Percentiles rank a stretch among this genome's conserved stretches.
Conservation (phyloP, 1,140 invertebrate species). For the Gyrodactylus bullatarudis region DNA sequence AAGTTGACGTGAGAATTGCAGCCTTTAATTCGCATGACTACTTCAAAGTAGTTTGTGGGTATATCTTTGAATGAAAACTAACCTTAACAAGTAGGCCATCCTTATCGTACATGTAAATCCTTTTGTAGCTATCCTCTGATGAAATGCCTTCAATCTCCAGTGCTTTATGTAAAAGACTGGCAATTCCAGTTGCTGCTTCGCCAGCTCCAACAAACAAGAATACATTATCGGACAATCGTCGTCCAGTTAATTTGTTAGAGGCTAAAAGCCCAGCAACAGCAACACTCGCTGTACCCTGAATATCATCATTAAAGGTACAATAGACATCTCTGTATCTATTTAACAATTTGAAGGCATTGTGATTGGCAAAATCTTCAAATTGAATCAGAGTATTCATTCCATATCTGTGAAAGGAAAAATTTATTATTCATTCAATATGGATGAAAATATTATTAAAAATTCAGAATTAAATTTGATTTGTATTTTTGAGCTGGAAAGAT, state of each 20-base stretch:
- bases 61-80: background rate
- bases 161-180: constrained; percentile 14
- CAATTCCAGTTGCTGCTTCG: constrained; percentile 25
- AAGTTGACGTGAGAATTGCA: too few relatives aligned
- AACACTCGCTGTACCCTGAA: constrained; percentile 56
- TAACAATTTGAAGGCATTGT: constrained; percentile 58
- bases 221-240: constrained; percentile 39
- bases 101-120: constrained; percentile 19
- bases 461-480: too few relatives aligned
- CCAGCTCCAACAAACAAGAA: constrained; percentile 67
- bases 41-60: background rate
- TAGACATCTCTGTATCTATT: constrained; percentile 48
- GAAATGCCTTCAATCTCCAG: constrained; percentile 14
- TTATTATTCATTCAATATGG: background rate
- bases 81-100: constrained; percentile 16
- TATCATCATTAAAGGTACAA: constrained; percentile 85
- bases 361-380: constrained; percentile 81
- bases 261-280: constrained; percentile 57
- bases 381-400: constrained; percentile 25
- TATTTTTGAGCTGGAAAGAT: too few relatives aligned
- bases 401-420: constrained; percentile 10
- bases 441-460: too few relatives aligned
- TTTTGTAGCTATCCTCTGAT: constrained; percentile 13
- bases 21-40: too few relatives aligned
- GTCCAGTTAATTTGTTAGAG: constrained; percentile 38